Evolutionary conservation across 2,797 vertebrate genomes (phyloP), one percentile per base, ranked within the genome.

Genomic region (Ambastaia sidthimunki): DNA sequence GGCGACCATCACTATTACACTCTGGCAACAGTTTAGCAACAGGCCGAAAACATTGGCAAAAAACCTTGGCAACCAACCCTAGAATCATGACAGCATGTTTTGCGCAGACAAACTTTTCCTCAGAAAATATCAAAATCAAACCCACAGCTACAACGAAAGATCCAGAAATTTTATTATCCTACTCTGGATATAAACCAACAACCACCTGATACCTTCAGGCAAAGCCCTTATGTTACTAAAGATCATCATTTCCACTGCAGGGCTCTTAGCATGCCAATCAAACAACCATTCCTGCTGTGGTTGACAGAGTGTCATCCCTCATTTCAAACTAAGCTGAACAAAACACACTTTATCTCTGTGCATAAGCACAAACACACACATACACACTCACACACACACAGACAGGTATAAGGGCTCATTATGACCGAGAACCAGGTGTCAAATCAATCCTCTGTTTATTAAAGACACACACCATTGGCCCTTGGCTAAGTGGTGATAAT

Each of bases 241-340:
- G 23, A 74, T 31, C 44, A 82, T 70, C 48, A 80, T 73, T 76
- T 68, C 55, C 54, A 71, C 28, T 78, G 79, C 52, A 37, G 10
- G 67, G 41, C 48, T 70, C 50, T 80, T 67, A 71, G 25, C 12
- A 57, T 72, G 82, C 54, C 76, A 83, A 72, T 75, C 78, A 62
- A 71, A 10, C 50, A 54, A 66, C 76, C 71, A 82, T 34, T 55
- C 19, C 19, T 69, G 76, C 76, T 37, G 71, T 34, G 77, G 77
- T 59, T 73, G 75, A 81, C 66, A 73, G 18, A 79, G 48, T 66
- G 54, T 71, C 57, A 76, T 54, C 66, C 67, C 74, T 80, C 60
- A 79, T 57, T 85, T 83, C 41, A 68, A 83, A 54, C 76, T 66
- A 62, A 81, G 80, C 82, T 28, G 74, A 76, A 85, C 76, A 85